A percentile compares a stretch with the other conserved stretches of the same genome.
These are phyloP conservation scores for Pedionomus torquatus DNA, from an alignment of 2,113 vertebrate species.

Conservation along the genomic window DNA sequence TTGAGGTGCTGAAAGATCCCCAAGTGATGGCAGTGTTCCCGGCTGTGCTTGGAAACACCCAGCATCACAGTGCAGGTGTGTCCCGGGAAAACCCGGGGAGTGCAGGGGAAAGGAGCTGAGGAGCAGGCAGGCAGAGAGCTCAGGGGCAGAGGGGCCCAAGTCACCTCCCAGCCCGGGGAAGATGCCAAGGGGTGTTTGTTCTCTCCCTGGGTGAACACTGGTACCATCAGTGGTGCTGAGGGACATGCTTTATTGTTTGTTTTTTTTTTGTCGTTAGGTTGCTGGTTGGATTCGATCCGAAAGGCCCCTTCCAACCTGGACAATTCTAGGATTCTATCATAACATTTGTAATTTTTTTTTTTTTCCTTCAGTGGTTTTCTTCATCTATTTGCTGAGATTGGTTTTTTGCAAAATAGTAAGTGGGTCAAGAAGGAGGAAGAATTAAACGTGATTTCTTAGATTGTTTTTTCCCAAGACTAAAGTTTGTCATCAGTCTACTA, in stretches of 20 bases:
- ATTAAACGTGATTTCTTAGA: neutral
- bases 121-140: accelerated
- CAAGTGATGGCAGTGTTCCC: neutral
- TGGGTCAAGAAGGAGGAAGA: neutral
- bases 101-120: neutral
- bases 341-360: accelerated
- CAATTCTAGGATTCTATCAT: neutral
- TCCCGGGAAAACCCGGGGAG: neutral
- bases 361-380: neutral
- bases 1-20: neutral
- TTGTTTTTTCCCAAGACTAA: neutral
- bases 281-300: no score
- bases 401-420: neutral
- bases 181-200: accelerated
- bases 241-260: no score
- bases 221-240: neutral
- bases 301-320: no score
- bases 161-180: neutral
- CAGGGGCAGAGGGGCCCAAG: neutral
- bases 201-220: accelerated
- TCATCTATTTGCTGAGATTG: neutral
- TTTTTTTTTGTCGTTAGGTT: no score
- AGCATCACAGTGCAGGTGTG: accelerated
- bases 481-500: neutral
- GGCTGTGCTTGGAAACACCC: neutral